Conservation (phyloP, 2,888 invertebrate species). For the Balanococcus diminutus region DNA sequence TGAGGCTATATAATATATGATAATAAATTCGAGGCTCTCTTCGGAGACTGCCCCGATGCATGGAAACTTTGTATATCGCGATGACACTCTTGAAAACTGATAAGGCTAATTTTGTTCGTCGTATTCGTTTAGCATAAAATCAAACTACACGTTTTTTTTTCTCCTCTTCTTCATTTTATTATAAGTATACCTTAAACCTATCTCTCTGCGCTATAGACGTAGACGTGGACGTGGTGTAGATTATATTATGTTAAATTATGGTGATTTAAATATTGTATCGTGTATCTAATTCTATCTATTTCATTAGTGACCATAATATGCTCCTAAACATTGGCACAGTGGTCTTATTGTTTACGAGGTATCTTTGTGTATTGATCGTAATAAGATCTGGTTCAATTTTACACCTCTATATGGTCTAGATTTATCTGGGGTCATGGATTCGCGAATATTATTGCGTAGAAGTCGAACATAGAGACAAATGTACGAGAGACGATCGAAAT, state of each 20-base stretch:
- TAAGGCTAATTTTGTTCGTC: constrained; percentile 38
- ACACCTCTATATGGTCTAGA: neutral
- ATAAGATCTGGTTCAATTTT: neutral
- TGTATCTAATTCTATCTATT: neutral
- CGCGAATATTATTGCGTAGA: neutral
- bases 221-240: neutral
- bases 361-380: neutral
- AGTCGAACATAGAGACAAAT: neutral
- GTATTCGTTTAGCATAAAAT: constrained; percentile 11
- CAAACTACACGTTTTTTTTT: constrained; percentile 3
- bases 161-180: neutral
- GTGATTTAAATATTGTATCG: constrained; percentile 24
- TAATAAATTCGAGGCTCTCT: constrained; percentile 13
- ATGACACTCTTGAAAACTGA: constrained; percentile 32
- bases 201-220: too few relatives aligned
- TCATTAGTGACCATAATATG: constrained; percentile 19
- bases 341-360: neutral
- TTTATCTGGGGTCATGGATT: neutral
- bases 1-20: constrained; percentile 35
- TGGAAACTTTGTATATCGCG: neutral
- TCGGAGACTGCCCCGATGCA: neutral
- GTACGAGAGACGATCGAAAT: too few relatives aligned
- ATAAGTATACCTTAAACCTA: neutral
- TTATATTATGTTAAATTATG: constrained; percentile 38
- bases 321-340: neutral